phyloP scores from a whole-genome alignment of 2,888 invertebrate species.

The Nemurella pictetii region DNA sequence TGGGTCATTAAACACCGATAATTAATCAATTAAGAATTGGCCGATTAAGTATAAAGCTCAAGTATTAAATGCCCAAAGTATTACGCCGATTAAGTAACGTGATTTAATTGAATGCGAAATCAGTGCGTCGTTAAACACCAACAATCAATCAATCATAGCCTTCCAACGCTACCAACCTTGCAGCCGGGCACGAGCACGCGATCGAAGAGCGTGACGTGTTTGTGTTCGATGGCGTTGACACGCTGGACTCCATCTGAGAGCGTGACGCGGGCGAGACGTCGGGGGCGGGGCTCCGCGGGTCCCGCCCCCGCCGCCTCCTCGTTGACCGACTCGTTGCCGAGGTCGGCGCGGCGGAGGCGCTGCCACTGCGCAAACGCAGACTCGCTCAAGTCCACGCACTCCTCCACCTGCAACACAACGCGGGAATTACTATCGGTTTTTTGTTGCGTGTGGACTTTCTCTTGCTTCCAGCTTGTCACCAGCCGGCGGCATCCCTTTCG shows the following conservation, averaged over 20 bases:
- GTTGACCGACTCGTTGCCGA: background rate
- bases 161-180: constrained; percentile 44
- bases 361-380: constrained; percentile 36
- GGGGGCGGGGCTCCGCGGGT: constrained; percentile 56
- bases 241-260: constrained; percentile 76
- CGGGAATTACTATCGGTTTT: too few relatives aligned
- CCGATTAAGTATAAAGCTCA: too few relatives aligned
- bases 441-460: too few relatives aligned
- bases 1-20: too few relatives aligned
- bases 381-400: constrained; percentile 59
- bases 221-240: constrained; percentile 67
- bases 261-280: constrained; percentile 69
- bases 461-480: too few relatives aligned
- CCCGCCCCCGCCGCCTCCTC: background rate
- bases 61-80: too few relatives aligned
- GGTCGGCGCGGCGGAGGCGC: background rate
- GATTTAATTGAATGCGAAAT: too few relatives aligned
- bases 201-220: constrained; percentile 43
- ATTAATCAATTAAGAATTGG: too few relatives aligned
- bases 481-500: too few relatives aligned
- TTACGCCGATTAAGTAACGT: too few relatives aligned
- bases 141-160: background rate
- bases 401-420: constrained; percentile 58
- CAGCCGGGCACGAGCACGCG: constrained; percentile 45
- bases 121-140: background rate